phyloP scores from a whole-genome alignment of 2,113 vertebrate species.

The Dipodomys merriami region DNA sequence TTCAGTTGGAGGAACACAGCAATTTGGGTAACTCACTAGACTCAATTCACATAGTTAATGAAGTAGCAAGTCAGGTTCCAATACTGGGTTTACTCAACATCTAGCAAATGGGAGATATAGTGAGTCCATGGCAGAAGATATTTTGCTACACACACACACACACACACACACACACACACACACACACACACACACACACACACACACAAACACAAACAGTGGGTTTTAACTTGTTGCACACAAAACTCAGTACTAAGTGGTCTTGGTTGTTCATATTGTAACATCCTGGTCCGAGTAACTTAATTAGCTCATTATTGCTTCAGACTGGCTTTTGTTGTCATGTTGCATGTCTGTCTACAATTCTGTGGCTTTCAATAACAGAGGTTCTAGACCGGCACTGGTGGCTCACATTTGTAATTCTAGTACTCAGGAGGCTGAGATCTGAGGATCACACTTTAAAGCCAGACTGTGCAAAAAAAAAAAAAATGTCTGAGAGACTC shows the following conservation, averaged over 20 bases:
- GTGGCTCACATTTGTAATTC: too few species aligned
- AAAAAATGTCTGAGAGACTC: too few species aligned
- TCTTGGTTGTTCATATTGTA: not conserved
- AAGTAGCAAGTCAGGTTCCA: not conserved
- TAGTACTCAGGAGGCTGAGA: too few species aligned
- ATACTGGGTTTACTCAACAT: not conserved
- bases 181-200: not conserved
- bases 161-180: not conserved
- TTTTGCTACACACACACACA: not conserved
- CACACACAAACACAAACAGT: not conserved
- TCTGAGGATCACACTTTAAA: too few species aligned
- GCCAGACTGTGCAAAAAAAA: too few species aligned
- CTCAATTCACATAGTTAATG: not conserved
- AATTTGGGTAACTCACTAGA: not conserved
- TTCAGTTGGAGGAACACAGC: not conserved
- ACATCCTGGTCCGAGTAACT: not conserved
- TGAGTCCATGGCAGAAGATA: not conserved
- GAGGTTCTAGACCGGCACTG: too few species aligned
- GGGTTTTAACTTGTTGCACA: not conserved
- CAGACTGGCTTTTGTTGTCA: not conserved
- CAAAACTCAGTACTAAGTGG: conserved; percentile 4
- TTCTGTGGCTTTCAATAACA: not conserved
- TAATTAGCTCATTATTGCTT: not conserved
- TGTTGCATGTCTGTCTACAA: too few species aligned
- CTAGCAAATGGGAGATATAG: not conserved